Evolutionary conservation across 2,797 vertebrate genomes (phyloP).

Genomic region (Anabacerthia variegaticeps): DNA sequence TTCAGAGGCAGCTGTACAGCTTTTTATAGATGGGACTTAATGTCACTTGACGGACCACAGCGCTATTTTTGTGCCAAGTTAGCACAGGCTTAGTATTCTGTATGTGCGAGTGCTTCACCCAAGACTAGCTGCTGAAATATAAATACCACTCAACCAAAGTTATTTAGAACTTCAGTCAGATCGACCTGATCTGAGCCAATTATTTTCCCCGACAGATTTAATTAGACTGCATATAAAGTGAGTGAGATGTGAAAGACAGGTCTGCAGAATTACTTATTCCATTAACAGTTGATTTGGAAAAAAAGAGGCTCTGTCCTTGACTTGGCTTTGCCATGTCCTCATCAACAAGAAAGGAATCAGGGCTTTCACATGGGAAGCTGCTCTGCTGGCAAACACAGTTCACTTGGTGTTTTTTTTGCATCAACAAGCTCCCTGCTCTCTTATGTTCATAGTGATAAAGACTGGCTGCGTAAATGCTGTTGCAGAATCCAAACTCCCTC

Average conservation of each 20-base stretch:
- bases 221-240: slow-evolving; percentile 72
- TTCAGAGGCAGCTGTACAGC: not conserved
- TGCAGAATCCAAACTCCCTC: not conserved
- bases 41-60: not conserved
- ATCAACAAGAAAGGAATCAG: slow-evolving; percentile 15
- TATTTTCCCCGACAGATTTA: slow-evolving; percentile 72
- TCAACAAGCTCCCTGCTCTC: slow-evolving; percentile 11
- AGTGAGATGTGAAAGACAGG: slow-evolving; percentile 66
- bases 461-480: not conserved
- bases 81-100: slow-evolving; percentile 59
- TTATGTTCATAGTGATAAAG: not conserved
- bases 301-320: slow-evolving; percentile 27
- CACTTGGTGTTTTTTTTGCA: slow-evolving; percentile 20
- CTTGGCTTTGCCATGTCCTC: slow-evolving; percentile 24
- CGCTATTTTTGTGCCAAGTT: slow-evolving; percentile 37
- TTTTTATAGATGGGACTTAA: slow-evolving; percentile 59
- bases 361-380: slow-evolving; percentile 21
- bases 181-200: slow-evolving; percentile 67
- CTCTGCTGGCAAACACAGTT: slow-evolving; percentile 23
- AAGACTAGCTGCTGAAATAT: slow-evolving; percentile 63
- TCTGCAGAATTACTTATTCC: slow-evolving; percentile 57
- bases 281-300: slow-evolving; percentile 21
- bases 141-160: slow-evolving; percentile 63
- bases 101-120: not conserved
- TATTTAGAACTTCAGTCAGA: slow-evolving; percentile 69